Evolutionary conservation across 2,113 vertebrate genomes (phyloP).

Genomic region (Microtus oregoni): DNA sequence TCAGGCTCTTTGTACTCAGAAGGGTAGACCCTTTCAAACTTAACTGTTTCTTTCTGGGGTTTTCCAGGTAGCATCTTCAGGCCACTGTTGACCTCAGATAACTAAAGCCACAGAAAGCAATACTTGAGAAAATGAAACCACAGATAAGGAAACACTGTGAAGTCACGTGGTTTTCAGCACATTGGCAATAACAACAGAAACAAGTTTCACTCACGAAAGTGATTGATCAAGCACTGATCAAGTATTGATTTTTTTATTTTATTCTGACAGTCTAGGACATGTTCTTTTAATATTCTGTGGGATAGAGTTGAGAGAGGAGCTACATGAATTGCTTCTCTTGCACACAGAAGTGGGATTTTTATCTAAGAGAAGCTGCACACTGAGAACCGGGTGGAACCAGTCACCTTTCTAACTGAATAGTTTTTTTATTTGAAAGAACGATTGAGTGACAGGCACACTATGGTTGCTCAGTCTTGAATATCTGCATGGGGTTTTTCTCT

Average conservation of each 20-base stretch:
- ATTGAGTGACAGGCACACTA: slow-evolving; percentile 25
- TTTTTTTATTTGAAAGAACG: slow-evolving; percentile 61
- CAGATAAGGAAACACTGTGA: neutral
- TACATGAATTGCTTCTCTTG: neutral
- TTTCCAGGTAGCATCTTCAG: neutral
- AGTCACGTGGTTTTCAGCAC: neutral
- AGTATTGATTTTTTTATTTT: slow-evolving; percentile 19
- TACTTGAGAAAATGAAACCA: neutral
- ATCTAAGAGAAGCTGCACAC: neutral
- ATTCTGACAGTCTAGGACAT: neutral
- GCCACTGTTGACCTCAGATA: neutral
- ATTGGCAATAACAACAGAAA: neutral
- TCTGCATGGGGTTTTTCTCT: slow-evolving; percentile 53
- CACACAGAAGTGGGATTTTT: neutral
- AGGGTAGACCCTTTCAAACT: neutral
- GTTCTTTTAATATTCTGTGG: slow-evolving; percentile 16
- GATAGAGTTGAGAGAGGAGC: neutral
- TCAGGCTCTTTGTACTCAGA: neutral
- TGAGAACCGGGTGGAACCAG: neutral
- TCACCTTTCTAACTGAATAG: slow-evolving; percentile 14
- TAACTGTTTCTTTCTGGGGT: neutral
- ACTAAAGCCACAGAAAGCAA: slow-evolving; percentile 2
- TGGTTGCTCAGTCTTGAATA: slow-evolving; percentile 52
- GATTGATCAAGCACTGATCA: slow-evolving; percentile 8
- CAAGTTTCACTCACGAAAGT: slow-evolving; percentile 19